Evolutionary conservation across 2,888 invertebrate species (phyloP).

Genomic region (Eupithecia centaureata): DNA sequence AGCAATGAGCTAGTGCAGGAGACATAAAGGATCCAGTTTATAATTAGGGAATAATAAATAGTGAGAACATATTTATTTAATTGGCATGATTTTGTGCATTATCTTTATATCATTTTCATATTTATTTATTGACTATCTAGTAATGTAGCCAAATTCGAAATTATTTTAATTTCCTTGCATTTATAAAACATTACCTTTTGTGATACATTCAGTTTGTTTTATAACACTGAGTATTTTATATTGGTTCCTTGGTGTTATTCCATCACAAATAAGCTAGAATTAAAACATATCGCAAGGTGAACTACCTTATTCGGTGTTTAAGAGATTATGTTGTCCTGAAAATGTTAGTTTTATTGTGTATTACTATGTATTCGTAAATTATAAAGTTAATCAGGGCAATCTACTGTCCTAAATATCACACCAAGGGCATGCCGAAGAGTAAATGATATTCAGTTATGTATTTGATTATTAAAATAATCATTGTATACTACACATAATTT

Average conservation of each 20-base stretch:
- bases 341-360: conserved; percentile 37
- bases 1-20: conserved; percentile 35
- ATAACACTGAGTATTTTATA: conserved; percentile 7
- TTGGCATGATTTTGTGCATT: conserved; percentile 51
- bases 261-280: conserved; percentile 41
- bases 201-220: conserved; percentile 13
- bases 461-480: conserved; percentile 53
- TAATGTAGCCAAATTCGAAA: conserved; percentile 14
- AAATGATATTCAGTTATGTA: conserved; percentile 33
- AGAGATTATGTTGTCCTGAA: conserved; percentile 34
- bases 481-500: conserved; percentile 60
- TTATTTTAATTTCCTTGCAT: conserved; percentile 19
- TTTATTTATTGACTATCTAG: conserved; percentile 42
- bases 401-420: conserved; percentile 32
- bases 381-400: conserved; percentile 28
- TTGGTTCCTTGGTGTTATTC: conserved; percentile 19
- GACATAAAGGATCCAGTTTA: conserved; percentile 51
- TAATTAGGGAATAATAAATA: conserved; percentile 46
- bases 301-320: conserved; percentile 25
- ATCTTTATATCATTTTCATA: conserved; percentile 46
- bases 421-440: conserved; percentile 32
- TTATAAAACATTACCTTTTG: conserved; percentile 22
- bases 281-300: conserved; percentile 39
- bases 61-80: conserved; percentile 57
- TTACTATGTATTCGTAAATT: conserved; percentile 34